phyloP scores from a whole-genome alignment of 1,140 invertebrate species.

The Neoseiulus cucumeris region DNA sequence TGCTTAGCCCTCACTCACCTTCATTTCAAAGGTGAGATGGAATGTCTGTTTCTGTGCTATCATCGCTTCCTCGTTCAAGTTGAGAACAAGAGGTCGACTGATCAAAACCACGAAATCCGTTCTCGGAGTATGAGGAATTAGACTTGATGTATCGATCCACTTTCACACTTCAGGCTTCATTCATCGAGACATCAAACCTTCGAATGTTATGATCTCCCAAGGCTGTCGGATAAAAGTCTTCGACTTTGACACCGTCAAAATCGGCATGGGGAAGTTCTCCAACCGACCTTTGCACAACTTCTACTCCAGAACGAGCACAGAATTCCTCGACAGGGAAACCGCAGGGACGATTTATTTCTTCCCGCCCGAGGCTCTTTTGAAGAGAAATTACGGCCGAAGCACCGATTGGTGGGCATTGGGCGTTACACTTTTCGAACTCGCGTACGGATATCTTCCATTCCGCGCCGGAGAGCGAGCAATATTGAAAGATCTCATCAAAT shows the following conservation, averaged over 20 bases:
- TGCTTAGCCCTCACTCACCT: background rate
- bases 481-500: background rate
- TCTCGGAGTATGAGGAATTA: background rate
- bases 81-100: background rate
- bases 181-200: background rate
- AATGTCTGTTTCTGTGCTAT: background rate
- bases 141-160: background rate
- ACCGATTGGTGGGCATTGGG: constrained; percentile 54
- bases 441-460: constrained; percentile 31
- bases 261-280: constrained; percentile 1
- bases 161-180: background rate
- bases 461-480: background rate
- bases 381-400: constrained; percentile 37
- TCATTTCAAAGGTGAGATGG: background rate
- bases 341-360: constrained; percentile 28
- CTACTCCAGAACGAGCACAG: background rate
- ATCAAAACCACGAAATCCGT: background rate
- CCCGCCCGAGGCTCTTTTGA: constrained; percentile 37
- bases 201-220: background rate
- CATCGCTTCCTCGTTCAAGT: background rate
- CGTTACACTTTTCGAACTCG: constrained; percentile 48
- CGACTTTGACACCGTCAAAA: background rate
- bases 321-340: background rate
- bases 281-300: background rate
- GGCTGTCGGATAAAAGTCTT: background rate